These are phyloP conservation scores for Sparidentex hasta DNA, from an alignment of 2,797 vertebrate species.

Conservation along the genomic window DNA sequence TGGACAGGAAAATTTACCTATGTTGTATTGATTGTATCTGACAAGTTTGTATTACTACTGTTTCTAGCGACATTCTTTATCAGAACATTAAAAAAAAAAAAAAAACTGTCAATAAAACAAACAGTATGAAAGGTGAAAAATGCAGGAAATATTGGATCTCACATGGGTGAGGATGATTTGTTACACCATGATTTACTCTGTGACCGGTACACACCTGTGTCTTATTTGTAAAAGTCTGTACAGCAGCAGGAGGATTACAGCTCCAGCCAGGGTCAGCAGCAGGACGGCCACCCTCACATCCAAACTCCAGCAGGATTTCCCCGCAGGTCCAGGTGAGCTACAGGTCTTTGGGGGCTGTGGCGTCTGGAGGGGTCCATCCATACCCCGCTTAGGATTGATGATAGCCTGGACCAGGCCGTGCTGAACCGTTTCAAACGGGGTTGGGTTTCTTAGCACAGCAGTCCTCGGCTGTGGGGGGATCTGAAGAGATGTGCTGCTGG, in stretches of 20 bases:
- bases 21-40: neutral
- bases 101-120: neutral
- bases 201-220: slow-evolving; percentile 70
- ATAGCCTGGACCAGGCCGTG: slow-evolving; percentile 16
- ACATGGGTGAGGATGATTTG: too few species aligned
- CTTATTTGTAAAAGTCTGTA: slow-evolving; percentile 80
- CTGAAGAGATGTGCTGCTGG: slow-evolving; percentile 57
- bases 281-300: slow-evolving; percentile 74
- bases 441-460: slow-evolving; percentile 4
- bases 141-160: too few species aligned
- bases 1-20: neutral
- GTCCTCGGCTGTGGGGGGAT: slow-evolving; percentile 47
- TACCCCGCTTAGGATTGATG: slow-evolving; percentile 42
- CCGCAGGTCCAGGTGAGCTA: slow-evolving; percentile 43
- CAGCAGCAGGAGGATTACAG: slow-evolving; percentile 81
- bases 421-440: slow-evolving; percentile 30
- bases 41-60: neutral
- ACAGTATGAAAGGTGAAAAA: neutral
- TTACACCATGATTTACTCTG: neutral
- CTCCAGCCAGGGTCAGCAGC: slow-evolving; percentile 78
- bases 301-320: slow-evolving; percentile 68
- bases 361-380: slow-evolving; percentile 56
- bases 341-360: slow-evolving; percentile 58
- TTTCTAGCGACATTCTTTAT: too few species aligned
- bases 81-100: neutral